Base-by-base conservation (phyloP, 2,888 invertebrate species). In the Eristalinus sepulchralis region DNA sequence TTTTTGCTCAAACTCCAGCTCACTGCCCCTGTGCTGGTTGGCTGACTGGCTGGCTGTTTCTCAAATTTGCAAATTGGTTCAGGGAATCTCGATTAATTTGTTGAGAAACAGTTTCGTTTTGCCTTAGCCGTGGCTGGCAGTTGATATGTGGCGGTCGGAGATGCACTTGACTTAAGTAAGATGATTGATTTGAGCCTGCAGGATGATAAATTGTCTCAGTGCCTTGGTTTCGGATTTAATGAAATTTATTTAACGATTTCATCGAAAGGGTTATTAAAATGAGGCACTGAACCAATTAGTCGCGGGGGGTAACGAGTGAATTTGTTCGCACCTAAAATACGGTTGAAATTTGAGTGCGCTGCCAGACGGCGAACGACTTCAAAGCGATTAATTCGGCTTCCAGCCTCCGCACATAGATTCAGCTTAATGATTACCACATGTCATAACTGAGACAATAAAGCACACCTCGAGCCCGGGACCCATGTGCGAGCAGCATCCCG, bases 21-120 rank as follows among this genome's bases (percentile, higher is more conserved):
- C 59, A 5, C 27, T 27, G 27, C 27, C 27, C 2, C 70, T 64
- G 11, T 10, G 22, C 2, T 17, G 17, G 27, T 8, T 67, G 63
- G 17, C 63, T 39, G 47, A 17, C 10, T 67, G 63, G 17, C 63
- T 39, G 47, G 47, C 47, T 47, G 31, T 47, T 71, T 31, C 34
- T 67, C 33, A 71, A 83, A 77, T 77, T 83, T 77, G 72, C 83
- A 83, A 83, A 83, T 83, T 77, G 77, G 77, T 83, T 83, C 83
- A 77, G 77, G 62, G 83, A 83, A 83, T 71, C 62, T 57, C 70
- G 72, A 83, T 77, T 83, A 82, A 76, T 76, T 82, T 76, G 64
- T 70, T 11, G 47, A 5, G 33, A 57, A 27, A n/a, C 24, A 11
- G 36, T 64, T 70, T 34, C 53, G 57, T 60, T 53, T 33, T 55